phyloP scores from a whole-genome alignment of 2,797 vertebrate genomes.

The Sebastes wilsoni region DNA sequence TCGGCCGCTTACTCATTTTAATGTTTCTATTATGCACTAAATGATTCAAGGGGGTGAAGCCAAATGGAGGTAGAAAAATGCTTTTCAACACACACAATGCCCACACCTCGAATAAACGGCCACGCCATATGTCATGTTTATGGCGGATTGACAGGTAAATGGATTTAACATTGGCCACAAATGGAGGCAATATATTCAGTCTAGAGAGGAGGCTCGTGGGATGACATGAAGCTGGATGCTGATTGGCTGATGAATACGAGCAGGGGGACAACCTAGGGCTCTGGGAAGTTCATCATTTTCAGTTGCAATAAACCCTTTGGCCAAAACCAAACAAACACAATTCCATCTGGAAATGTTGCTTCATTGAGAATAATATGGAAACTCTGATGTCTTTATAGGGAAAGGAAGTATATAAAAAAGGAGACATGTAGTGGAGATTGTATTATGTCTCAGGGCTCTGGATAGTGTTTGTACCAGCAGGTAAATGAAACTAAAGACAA shows the following conservation, averaged over 20 bases:
- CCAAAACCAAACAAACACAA: constrained; percentile 21
- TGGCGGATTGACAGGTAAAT: constrained; percentile 63
- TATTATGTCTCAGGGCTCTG: neutral
- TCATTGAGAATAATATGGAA: constrained; percentile 7
- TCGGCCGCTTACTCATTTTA: constrained; percentile 64
- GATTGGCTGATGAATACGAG: constrained; percentile 38
- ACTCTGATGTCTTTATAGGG: neutral
- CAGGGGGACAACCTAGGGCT: neutral
- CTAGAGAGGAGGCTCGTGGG: constrained; percentile 44
- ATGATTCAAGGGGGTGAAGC: constrained; percentile 55
- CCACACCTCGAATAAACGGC: constrained; percentile 28
- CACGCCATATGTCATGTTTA: constrained; percentile 60
- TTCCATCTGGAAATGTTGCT: constrained; percentile 13
- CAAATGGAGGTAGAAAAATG: constrained; percentile 56
- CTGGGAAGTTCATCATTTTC: constrained; percentile 39
- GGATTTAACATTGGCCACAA: constrained; percentile 65
- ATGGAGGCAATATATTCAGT: constrained; percentile 60
- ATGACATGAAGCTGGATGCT: constrained; percentile 9
- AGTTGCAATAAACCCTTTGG: constrained; percentile 22
- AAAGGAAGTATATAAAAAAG: neutral
- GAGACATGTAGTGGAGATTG: neutral
- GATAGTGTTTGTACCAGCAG: neutral
- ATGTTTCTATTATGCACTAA: constrained; percentile 65
- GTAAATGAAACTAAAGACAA: neutral
- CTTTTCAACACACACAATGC: constrained; percentile 43